Percentiles rank a stretch among this genome's conserved stretches.
Conservation (phyloP, 37 sponge, comb jelly and placozoan species). For the Lycopodina hypogea region DNA sequence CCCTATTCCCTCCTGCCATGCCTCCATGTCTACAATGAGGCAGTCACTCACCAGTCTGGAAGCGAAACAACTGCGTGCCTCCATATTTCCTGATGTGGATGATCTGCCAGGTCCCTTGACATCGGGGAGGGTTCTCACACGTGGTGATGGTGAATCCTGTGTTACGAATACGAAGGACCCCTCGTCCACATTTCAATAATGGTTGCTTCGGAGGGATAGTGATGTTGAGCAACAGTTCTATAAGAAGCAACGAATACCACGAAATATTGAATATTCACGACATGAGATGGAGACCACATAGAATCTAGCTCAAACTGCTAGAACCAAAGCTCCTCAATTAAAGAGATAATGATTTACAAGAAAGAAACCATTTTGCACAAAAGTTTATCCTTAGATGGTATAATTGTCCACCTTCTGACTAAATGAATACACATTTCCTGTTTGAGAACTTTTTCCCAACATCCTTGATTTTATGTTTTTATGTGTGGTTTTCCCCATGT, state of each 20-base stretch:
- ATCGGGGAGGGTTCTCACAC: constrained; percentile 54
- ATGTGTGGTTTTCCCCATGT: too few relatives aligned
- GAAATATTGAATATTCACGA: too few relatives aligned
- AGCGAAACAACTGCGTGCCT: constrained; percentile 35
- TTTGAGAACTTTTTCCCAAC: too few relatives aligned
- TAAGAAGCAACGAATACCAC: constrained; percentile 5
- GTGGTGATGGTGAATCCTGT: constrained; percentile 68
- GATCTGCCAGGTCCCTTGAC: constrained; percentile 63
- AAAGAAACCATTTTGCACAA: too few relatives aligned
- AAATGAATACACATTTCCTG: too few relatives aligned
- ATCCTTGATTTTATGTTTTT: too few relatives aligned
- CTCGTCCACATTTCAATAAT: constrained; percentile 34
- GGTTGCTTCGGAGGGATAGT: constrained; percentile 50
- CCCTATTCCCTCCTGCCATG: too few relatives aligned
- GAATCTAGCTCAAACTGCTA: too few relatives aligned
- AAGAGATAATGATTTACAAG: too few relatives aligned
- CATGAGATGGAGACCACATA: background rate
- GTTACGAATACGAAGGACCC: constrained; percentile 49
- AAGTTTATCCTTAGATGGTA: too few relatives aligned
- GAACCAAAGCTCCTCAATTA: background rate
- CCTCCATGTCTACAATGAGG: too few relatives aligned
- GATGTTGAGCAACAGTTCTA: constrained; percentile 54
- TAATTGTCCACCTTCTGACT: too few relatives aligned
- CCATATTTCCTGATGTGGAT: constrained; percentile 67
- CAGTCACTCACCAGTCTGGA: constrained; percentile 48